Conservation (phyloP, 1,140 invertebrate species). For the Neodiprion fabricii region DNA sequence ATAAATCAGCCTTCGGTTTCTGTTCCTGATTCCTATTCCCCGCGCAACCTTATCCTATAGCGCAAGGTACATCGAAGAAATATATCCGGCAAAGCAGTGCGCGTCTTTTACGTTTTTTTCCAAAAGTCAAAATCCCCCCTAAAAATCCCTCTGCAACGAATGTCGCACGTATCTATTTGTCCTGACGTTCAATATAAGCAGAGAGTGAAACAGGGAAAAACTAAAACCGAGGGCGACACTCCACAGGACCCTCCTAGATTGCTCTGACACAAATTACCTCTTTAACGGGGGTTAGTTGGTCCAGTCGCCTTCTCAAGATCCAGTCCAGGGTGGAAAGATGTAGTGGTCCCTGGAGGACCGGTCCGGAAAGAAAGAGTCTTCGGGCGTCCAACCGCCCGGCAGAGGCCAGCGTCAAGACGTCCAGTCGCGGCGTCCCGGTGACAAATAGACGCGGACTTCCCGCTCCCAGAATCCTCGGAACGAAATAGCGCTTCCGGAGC, state of each 20-base stretch:
- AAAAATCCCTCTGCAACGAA: no score
- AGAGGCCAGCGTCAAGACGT: slow-evolving; percentile 19
- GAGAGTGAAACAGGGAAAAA: neutral
- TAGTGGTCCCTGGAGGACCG: slow-evolving; percentile 31
- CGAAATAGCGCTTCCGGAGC: neutral
- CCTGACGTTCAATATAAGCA: no score
- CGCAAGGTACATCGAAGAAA: no score
- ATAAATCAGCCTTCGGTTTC: slow-evolving; percentile 11
- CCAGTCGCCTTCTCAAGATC: slow-evolving; percentile 17
- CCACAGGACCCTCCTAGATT: slow-evolving; percentile 24
- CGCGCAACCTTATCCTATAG: no score
- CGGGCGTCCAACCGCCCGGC: slow-evolving; percentile 12
- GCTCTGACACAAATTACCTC: slow-evolving; percentile 34
- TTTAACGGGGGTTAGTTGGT: slow-evolving; percentile 29
- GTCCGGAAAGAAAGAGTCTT: slow-evolving; percentile 23
- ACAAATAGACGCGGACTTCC: slow-evolving; percentile 23
- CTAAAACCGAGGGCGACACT: slow-evolving; percentile 17
- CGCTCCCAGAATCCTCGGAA: neutral
- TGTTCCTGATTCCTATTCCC: neutral
- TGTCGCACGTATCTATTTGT: no score
- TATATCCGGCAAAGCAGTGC: neutral
- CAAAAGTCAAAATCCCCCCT: neutral
- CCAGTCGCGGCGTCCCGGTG: slow-evolving; percentile 19
- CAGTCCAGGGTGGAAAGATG: slow-evolving; percentile 30
- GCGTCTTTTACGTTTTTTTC: neutral